Percentiles rank a stretch among this genome's conserved stretches.
These are phyloP conservation scores for Piprites chloris DNA, from an alignment of 2,113 vertebrate species.

Conservation along the genomic window DNA sequence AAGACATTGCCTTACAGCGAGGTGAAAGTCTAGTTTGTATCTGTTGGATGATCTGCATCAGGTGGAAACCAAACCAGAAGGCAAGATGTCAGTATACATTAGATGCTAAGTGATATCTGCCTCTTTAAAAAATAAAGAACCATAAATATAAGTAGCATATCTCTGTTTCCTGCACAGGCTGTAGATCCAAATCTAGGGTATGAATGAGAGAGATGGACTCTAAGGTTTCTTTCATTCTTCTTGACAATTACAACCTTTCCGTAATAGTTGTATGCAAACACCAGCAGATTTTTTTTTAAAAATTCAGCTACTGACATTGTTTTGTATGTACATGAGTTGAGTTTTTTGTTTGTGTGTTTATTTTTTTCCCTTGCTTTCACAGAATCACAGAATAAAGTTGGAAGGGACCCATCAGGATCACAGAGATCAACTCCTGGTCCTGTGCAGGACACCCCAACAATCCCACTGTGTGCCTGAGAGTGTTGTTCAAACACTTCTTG, in stretches of 20 bases:
- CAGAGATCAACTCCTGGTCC: not conserved
- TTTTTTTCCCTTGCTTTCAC: not conserved
- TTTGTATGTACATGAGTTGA: not conserved
- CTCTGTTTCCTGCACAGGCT: not conserved
- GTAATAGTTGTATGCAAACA: not conserved
- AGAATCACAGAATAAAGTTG: not conserved
- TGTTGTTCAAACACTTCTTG: not conserved
- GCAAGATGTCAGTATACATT: not conserved
- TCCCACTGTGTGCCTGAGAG: not conserved
- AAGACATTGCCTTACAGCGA: not conserved
- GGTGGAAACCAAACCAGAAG: not conserved
- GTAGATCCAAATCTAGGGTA: not conserved
- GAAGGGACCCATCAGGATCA: not conserved
- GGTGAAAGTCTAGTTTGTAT: not conserved
- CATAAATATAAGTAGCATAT: not conserved
- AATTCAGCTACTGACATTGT: not conserved
- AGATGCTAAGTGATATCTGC: not conserved
- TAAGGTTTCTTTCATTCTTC: not conserved
- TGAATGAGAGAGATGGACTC: not conserved
- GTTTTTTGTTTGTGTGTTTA: not conserved
- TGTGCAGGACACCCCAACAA: not conserved
- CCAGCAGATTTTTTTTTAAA: not conserved
- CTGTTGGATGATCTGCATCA: not conserved
- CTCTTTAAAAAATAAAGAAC: not conserved
- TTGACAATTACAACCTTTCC: not conserved